A percentile compares a stretch with the other conserved stretches of the same genome.
Evolutionary conservation across 2,888 invertebrate genomes (phyloP).

Genomic region (Bunonema sp.): DNA sequence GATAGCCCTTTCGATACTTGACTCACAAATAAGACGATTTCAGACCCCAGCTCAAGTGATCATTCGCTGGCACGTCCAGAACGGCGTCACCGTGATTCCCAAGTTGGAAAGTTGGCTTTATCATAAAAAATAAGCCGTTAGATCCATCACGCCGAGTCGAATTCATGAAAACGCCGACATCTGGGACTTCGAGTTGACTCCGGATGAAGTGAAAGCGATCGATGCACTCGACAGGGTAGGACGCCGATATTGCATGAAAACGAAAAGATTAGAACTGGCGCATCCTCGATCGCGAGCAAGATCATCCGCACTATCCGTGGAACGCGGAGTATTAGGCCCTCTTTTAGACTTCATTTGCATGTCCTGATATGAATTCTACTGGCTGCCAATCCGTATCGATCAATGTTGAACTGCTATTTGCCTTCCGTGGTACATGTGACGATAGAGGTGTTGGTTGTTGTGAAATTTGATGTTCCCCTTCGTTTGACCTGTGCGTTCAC

Average conservation of each 20-base stretch:
- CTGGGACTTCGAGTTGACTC: conserved; percentile 42
- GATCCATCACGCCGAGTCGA: neutral
- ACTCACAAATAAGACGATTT: too few relatives aligned
- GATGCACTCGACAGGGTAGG: conserved; percentile 11
- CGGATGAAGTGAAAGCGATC: conserved; percentile 34
- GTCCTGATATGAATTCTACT: too few relatives aligned
- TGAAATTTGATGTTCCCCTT: too few relatives aligned
- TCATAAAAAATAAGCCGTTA: conserved; percentile 10
- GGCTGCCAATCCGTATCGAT: too few relatives aligned
- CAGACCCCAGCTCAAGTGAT: conserved; percentile 45
- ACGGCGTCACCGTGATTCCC: conserved; percentile 46
- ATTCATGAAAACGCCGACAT: conserved; percentile 44
- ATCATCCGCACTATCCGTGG: conserved; percentile 21
- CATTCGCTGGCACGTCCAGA: conserved; percentile 47
- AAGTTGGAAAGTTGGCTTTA: conserved; percentile 30
- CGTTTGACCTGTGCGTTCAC: too few relatives aligned
- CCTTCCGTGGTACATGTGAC: too few relatives aligned
- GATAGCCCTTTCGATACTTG: neutral
- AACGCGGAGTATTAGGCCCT: conserved; percentile 16
- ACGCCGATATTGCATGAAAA: neutral
- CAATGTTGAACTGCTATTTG: too few relatives aligned
- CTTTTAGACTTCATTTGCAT: too few relatives aligned
- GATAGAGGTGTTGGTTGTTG: too few relatives aligned
- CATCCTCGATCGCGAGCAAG: conserved; percentile 19
- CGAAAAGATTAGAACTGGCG: conserved; percentile 13